Evolutionary conservation across 2,113 vertebrate genomes (phyloP).

Genomic region (Serranochromis macrocephalus): DNA sequence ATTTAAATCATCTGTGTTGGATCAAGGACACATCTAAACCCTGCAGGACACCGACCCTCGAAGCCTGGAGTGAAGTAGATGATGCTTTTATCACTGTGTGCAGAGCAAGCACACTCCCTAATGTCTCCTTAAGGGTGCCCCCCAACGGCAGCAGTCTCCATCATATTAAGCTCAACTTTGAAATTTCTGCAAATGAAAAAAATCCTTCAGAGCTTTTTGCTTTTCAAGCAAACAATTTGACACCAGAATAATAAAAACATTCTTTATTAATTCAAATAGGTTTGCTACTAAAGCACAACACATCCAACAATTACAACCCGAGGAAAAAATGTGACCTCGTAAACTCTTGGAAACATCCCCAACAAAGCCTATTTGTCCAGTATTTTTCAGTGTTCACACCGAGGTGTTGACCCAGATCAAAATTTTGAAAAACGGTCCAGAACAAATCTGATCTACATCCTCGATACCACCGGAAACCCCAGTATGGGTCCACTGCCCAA

Average conservation of each 20-base stretch:
- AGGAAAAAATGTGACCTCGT: accelerated
- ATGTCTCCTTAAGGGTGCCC: not conserved
- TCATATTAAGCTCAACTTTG: not conserved
- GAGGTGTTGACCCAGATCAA: not conserved
- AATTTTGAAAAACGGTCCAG: not conserved
- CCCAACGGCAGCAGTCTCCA: not conserved
- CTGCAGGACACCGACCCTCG: accelerated
- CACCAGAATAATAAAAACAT: not conserved
- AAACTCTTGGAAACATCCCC: not conserved
- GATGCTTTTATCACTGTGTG: not conserved
- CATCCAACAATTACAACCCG: not conserved
- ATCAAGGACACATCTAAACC: not conserved
- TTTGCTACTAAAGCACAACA: not conserved
- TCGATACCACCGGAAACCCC: not conserved
- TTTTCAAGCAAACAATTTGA: not conserved
- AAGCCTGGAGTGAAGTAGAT: not conserved
- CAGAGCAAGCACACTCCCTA: not conserved
- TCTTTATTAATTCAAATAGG: not conserved
- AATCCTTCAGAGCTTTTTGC: not conserved
- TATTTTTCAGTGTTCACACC: not conserved
- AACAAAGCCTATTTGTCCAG: not conserved
- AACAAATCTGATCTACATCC: not conserved
- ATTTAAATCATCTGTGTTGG: not conserved
- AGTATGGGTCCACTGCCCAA: not conserved
- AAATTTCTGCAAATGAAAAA: not conserved